These are phyloP conservation scores for Numenius phaeopus DNA, from an alignment of 2,797 vertebrate species.

Conservation along the genomic window DNA sequence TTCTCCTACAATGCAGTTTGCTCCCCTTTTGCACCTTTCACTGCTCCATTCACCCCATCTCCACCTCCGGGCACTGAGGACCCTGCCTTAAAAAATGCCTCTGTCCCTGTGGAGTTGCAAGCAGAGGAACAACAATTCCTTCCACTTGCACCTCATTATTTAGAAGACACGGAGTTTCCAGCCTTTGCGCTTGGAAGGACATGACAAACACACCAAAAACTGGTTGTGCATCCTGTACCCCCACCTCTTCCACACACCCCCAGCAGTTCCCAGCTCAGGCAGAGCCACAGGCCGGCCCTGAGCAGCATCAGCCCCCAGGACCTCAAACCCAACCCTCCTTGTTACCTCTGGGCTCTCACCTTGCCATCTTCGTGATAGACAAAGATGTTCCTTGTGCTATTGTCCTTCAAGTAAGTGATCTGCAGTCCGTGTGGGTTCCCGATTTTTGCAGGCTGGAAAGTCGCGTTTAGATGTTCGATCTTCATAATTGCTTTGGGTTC, in stretches of 20 bases:
- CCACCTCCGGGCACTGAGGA: rapidly evolving
- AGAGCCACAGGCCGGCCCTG: background rate
- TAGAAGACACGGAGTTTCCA: background rate
- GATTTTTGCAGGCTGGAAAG: conserved; percentile 95
- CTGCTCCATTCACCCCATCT: rapidly evolving
- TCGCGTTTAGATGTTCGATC: conserved; percentile 94
- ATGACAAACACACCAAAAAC: rapidly evolving
- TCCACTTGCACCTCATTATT: background rate
- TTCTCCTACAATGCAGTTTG: background rate
- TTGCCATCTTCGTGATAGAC: conserved; percentile 96
- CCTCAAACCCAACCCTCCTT: background rate
- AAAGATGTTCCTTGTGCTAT: conserved; percentile 98
- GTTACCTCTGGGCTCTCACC: conserved; percentile 74
- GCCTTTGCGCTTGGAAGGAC: background rate
- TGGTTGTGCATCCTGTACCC: background rate
- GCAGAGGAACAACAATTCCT: background rate
- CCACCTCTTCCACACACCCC: background rate
- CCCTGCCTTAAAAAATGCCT: background rate
- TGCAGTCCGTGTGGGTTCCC: conserved; percentile 94
- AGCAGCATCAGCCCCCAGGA: background rate
- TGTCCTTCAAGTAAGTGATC: conserved; percentile 97
- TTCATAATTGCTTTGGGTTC: conserved; percentile 97
- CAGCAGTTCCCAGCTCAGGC: rapidly evolving
- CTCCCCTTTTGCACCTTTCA: background rate
- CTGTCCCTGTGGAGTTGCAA: background rate